Evolutionary conservation across 2,797 vertebrate genomes (phyloP).

Genomic region (Philypnodon macrostomus): DNA sequence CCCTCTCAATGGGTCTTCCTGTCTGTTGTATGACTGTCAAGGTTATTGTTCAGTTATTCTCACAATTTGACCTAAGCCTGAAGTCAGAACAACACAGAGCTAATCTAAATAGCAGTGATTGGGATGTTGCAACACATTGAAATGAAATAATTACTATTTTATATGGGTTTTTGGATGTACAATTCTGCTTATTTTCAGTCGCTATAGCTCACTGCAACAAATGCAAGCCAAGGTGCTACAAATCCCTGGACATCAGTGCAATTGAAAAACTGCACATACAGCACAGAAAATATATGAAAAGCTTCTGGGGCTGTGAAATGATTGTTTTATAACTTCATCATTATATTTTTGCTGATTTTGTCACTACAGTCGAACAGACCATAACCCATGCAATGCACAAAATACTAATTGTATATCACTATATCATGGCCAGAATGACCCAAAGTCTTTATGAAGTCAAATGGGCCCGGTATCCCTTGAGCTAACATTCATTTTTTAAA

Average conservation of each 20-base stretch:
- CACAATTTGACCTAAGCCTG: constrained; percentile 37
- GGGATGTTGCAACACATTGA: constrained; percentile 15
- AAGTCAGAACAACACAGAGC: constrained; percentile 30
- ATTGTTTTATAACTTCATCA: neutral
- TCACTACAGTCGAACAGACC: neutral
- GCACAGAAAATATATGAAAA: neutral
- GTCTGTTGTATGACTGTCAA: constrained; percentile 28
- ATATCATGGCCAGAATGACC: no score
- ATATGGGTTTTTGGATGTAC: neutral
- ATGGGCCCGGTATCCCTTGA: no score
- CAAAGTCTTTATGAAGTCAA: no score
- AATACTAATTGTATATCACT: no score
- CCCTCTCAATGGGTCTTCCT: constrained; percentile 61
- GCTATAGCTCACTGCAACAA: neutral
- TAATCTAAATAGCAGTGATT: constrained; percentile 3
- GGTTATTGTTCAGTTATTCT: constrained; percentile 61
- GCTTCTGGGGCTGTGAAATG: neutral
- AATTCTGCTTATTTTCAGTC: neutral
- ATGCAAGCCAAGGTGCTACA: neutral
- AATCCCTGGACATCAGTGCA: constrained; percentile 9
- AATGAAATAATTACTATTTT: neutral
- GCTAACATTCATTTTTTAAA: no score
- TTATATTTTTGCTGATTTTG: neutral
- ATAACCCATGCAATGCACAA: no score
- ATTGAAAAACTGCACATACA: constrained; percentile 4